Percentiles rank a stretch among this genome's conserved stretches.
phyloP scores from a whole-genome alignment of 2,797 vertebrate species.

The Lacerta bilineata region DNA sequence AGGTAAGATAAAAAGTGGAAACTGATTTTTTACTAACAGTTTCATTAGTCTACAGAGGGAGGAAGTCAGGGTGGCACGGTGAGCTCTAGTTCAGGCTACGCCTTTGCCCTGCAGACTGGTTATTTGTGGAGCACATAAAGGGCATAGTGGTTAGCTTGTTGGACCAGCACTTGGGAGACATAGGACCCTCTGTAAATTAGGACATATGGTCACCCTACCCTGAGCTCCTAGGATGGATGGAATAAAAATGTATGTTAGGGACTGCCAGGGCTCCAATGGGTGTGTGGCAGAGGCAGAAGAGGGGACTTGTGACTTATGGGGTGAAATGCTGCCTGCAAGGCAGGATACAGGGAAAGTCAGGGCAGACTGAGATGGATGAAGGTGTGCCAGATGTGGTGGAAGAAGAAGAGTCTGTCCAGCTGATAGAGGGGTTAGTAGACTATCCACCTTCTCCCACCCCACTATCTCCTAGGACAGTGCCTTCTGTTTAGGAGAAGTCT shows the following conservation, averaged over 20 bases:
- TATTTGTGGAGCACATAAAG: neutral
- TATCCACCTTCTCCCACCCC: no score
- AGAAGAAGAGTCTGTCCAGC: no score
- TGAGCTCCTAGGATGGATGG: neutral
- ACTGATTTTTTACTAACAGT: neutral
- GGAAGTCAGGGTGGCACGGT: neutral
- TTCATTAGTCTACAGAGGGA: neutral
- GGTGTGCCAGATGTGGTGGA: no score
- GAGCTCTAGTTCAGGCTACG: neutral
- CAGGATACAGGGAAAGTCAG: no score
- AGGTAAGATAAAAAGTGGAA: neutral
- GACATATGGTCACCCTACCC: neutral
- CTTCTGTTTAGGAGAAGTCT: no score
- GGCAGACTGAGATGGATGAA: no score
- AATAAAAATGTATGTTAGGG: neutral
- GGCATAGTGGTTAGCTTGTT: neutral
- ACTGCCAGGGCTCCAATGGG: no score
- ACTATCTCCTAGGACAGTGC: no score
- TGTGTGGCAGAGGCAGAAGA: no score
- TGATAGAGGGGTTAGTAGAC: no score
- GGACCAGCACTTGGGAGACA: neutral
- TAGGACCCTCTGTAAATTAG: neutral
- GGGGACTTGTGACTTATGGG: no score
- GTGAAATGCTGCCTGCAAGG: no score
- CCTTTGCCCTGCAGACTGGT: neutral